Percentiles rank a stretch among this genome's conserved stretches.
Evolutionary conservation across 2,113 vertebrate genomes (phyloP).

Genomic region (Eulemur macaco): DNA sequence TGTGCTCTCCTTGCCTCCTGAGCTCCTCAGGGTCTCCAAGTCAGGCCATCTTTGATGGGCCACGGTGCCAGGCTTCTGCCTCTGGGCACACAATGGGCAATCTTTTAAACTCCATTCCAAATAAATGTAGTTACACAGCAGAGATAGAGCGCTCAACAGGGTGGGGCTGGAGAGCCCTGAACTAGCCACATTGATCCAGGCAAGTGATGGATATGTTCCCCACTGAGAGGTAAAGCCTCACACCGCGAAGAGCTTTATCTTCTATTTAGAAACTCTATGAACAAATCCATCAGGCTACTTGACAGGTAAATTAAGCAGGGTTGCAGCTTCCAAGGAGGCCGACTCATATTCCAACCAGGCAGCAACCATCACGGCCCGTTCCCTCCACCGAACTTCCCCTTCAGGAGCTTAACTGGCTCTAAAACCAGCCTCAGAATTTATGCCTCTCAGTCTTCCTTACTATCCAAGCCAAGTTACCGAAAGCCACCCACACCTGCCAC

Average conservation of each 20-base stretch:
- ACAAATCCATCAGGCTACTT: conserved; percentile 76
- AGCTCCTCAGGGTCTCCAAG: neutral
- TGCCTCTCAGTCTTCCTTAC: neutral
- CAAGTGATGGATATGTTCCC: conserved; percentile 3
- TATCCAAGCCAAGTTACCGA: neutral
- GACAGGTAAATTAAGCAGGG: conserved; percentile 80
- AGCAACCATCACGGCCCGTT: conserved; percentile 72
- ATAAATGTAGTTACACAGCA: neutral
- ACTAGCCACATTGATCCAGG: neutral
- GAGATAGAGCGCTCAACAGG: neutral
- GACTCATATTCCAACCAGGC: conserved; percentile 70
- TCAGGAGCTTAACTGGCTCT: conserved; percentile 49
- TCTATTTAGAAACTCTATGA: conserved; percentile 68
- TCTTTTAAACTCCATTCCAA: conserved; percentile 47
- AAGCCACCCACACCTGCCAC: conserved; percentile 12
- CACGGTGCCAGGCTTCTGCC: neutral
- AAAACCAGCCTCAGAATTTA: conserved; percentile 31
- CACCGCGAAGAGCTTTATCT: conserved; percentile 73
- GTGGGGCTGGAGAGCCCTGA: neutral
- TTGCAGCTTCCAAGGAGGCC: conserved; percentile 75
- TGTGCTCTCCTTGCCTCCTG: too few species aligned
- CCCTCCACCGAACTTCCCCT: conserved; percentile 43
- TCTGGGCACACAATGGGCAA: neutral
- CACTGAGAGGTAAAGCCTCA: conserved; percentile 45
- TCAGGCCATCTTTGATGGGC: too few species aligned